Conservation (phyloP, 2,113 vertebrate species). For the Danionella cerebrum region DNA sequence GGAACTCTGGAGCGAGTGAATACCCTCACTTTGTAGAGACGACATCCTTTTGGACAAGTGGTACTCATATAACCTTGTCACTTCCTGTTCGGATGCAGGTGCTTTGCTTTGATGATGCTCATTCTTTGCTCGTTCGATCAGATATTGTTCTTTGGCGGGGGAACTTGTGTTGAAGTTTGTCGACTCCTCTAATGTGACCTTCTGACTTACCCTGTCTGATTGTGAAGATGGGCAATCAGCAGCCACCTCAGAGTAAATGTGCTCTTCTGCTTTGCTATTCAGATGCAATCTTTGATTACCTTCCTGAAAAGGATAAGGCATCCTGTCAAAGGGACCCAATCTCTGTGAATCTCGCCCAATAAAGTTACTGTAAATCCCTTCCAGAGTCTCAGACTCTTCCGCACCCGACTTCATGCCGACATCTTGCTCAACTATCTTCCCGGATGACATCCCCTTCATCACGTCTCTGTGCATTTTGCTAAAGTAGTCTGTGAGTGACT, state of each 20-base stretch:
- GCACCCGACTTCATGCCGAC: slow-evolving; percentile 60
- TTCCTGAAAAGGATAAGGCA: slow-evolving; percentile 73
- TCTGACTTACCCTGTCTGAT: slow-evolving; percentile 66
- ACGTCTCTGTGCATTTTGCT: slow-evolving; percentile 88
- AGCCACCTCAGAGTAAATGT: slow-evolving; percentile 63
- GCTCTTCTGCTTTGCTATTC: slow-evolving; percentile 71
- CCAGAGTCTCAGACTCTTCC: slow-evolving; percentile 70
- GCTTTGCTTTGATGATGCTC: slow-evolving; percentile 72
- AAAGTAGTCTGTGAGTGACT: slow-evolving; percentile 93
- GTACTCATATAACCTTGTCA: slow-evolving; percentile 79
- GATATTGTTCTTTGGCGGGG: slow-evolving; percentile 71
- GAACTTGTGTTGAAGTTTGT: slow-evolving; percentile 62
- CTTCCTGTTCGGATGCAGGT: slow-evolving; percentile 68
- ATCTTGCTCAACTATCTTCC: slow-evolving; percentile 69
- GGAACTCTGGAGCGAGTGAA: slow-evolving; percentile 88
- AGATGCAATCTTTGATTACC: slow-evolving; percentile 79
- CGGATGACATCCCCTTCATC: slow-evolving; percentile 77
- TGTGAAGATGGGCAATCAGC: slow-evolving; percentile 66
- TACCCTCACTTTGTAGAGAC: slow-evolving; percentile 85
- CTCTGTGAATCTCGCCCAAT: slow-evolving; percentile 79
- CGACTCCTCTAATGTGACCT: slow-evolving; percentile 62
- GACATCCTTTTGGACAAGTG: slow-evolving; percentile 91
- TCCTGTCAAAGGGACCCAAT: slow-evolving; percentile 82
- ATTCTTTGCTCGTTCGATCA: slow-evolving; percentile 59
- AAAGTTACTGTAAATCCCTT: slow-evolving; percentile 74